A percentile compares a stretch with the other conserved stretches of the same genome.
Evolutionary conservation across 2,888 invertebrate species (phyloP).

Genomic region (Stenoptilia bipunctidactyla): DNA sequence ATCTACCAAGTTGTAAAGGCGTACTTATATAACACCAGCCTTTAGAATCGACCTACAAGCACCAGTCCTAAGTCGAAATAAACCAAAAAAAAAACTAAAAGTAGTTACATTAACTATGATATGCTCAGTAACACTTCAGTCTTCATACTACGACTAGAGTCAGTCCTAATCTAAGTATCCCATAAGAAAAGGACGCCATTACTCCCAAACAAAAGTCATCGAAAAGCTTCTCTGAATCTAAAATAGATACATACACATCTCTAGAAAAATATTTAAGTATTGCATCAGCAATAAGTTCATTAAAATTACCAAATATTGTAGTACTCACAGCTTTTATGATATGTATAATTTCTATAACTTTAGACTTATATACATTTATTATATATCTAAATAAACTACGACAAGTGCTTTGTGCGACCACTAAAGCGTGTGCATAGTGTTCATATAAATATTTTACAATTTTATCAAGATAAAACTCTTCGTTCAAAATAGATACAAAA

Average conservation of each 20-base stretch:
- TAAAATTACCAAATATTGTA: slow-evolving; percentile 67
- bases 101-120: slow-evolving; percentile 60
- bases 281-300: slow-evolving; percentile 62
- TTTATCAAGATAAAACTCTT: slow-evolving; percentile 44
- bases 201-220: slow-evolving; percentile 55
- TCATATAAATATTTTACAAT: slow-evolving; percentile 32
- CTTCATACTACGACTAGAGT: slow-evolving; percentile 67
- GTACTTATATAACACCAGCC: slow-evolving; percentile 67
- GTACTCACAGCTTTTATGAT: slow-evolving; percentile 69
- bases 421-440: slow-evolving; percentile 54
- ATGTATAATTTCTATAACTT: slow-evolving; percentile 57
- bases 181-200: slow-evolving; percentile 69
- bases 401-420: slow-evolving; percentile 31
- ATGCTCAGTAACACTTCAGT: slow-evolving; percentile 66
- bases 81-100: slow-evolving; percentile 52
- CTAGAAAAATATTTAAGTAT: slow-evolving; percentile 71
- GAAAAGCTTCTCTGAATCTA: slow-evolving; percentile 57
- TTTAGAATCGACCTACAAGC: slow-evolving; percentile 70
- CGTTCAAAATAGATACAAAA: slow-evolving; percentile 56
- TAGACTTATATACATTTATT: slow-evolving; percentile 22
- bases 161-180: slow-evolving; percentile 67
- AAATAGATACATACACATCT: slow-evolving; percentile 63
- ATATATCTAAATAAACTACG: slow-evolving; percentile 47
- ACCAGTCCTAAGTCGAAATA: slow-evolving; percentile 67
- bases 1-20: slow-evolving; percentile 48